Conservation (phyloP, 1,140 invertebrate genomes). For the Drosophila arizonae region DNA sequence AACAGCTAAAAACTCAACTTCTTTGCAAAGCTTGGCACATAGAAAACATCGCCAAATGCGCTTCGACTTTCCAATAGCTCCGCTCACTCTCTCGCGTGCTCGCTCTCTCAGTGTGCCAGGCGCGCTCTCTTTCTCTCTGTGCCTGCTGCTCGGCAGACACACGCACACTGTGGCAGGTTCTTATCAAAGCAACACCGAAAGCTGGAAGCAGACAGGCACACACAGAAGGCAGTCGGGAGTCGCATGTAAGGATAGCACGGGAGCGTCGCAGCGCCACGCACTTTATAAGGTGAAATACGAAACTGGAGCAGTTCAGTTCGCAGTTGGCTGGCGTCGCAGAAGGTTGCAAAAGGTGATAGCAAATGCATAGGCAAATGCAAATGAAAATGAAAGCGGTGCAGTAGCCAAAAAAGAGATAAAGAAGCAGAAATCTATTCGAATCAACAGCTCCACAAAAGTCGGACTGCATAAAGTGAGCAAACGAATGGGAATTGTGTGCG, state of each 20-base stretch:
- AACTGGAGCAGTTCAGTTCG: constrained; percentile 79
- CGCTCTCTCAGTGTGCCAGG: constrained; percentile 30
- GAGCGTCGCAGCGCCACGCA: constrained; percentile 33
- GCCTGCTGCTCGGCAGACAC: constrained; percentile 7
- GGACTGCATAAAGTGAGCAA: constrained; percentile 36
- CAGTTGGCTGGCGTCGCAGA: constrained; percentile 75
- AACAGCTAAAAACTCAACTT: constrained; percentile 39
- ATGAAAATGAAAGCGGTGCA: background rate
- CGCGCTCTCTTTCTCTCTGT: constrained; percentile 11
- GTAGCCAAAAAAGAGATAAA: constrained; percentile 15
- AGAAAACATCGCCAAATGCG: constrained; percentile 33
- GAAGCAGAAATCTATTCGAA: background rate
- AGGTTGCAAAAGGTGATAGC: constrained; percentile 53
- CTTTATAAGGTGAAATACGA: constrained; percentile 76
- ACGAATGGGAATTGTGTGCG: constrained; percentile 41
- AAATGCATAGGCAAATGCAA: background rate
- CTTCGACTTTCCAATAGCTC: constrained; percentile 34
- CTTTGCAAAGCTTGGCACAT: constrained; percentile 16
- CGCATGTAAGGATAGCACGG: constrained; percentile 66
- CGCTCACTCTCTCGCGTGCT: constrained; percentile 9
- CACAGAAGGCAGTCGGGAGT: constrained; percentile 43
- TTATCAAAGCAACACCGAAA: constrained; percentile 62
- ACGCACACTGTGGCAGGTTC: constrained; percentile 48
- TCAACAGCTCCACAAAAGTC: constrained; percentile 12
- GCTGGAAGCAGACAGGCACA: constrained; percentile 60